Conservation (phyloP, 1,140 invertebrate genomes). For the Hermetia illucens region DNA sequence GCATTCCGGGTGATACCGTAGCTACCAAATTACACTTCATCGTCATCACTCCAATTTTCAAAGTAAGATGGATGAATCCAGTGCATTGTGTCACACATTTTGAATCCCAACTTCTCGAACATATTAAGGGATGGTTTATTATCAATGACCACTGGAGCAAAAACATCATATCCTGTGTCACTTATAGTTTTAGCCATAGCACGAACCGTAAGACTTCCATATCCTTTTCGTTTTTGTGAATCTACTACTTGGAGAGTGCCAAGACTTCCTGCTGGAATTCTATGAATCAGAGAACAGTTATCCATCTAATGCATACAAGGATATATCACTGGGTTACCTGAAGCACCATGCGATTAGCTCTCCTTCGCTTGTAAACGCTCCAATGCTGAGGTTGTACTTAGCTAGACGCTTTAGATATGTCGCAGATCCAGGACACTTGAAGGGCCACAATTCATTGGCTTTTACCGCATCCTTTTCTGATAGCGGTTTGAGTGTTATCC, state of each 20-base stretch:
- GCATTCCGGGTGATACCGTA: too few relatives aligned
- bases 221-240: neutral
- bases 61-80: too few relatives aligned
- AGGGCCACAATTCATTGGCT: neutral
- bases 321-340: too few relatives aligned
- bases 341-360: neutral
- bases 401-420: neutral
- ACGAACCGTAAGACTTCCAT: neutral
- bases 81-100: too few relatives aligned
- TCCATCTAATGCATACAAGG: too few relatives aligned
- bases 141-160: neutral
- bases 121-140: neutral
- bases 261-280: neutral
- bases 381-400: neutral
- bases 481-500: neutral
- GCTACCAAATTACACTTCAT: too few relatives aligned
- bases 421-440: neutral
- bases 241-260: neutral
- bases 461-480: neutral
- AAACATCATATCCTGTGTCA: neutral
- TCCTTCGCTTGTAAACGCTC: neutral
- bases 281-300: too few relatives aligned
- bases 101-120: neutral
- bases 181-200: neutral
- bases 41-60: too few relatives aligned